Evolutionary conservation across 2,113 vertebrate genomes (phyloP), one percentile per base, ranked within the genome.

Genomic region (Apeltes quadracus): DNA sequence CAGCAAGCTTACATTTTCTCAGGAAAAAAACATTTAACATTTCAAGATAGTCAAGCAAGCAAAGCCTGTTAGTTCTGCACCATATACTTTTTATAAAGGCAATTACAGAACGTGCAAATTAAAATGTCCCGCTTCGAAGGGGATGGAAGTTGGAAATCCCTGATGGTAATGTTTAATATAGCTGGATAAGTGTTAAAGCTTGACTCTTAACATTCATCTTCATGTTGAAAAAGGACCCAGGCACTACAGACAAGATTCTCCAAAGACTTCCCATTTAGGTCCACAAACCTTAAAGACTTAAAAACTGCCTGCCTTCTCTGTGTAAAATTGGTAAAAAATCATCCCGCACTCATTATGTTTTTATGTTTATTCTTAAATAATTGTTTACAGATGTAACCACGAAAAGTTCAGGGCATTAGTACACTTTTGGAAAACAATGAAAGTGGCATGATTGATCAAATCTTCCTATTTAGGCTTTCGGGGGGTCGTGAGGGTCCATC

Each of bases 21-120:
- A 69, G 64, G 63, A 81, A 88, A 51, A 83, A 84, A 54, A 54
- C 69, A 67, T 77, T 64, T 75, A 76, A 82, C 70, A 69, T 84
- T 81, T 79, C 78, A 79, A 51, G 69, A 66, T 69, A 78, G 75
- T 34, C 70, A 83, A 41, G 78, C 68, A 69, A 77, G 72, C 79
- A 62, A 75, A 85, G 81, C 81, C 59, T 66, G 83, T 85, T 85
- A 81, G 80, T 82, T 90, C 82, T 85, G 85, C 81, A 54, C 69
- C 58, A 53, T 34, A 61, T 76, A 57, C 67, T 62, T 58, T 77
- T 81, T 78, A 34, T 56, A 77, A 56, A 77, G 36, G 70, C 72
- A 85, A 88, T 82, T 82, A 84, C 59, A 76, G 72, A 69, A 72
- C 71, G 82, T 54, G 20, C 27, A 54, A 69, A 83, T 74, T 34